phyloP scores from a whole-genome alignment of 2,113 vertebrate species.

The Ardeotis arabs region DNA sequence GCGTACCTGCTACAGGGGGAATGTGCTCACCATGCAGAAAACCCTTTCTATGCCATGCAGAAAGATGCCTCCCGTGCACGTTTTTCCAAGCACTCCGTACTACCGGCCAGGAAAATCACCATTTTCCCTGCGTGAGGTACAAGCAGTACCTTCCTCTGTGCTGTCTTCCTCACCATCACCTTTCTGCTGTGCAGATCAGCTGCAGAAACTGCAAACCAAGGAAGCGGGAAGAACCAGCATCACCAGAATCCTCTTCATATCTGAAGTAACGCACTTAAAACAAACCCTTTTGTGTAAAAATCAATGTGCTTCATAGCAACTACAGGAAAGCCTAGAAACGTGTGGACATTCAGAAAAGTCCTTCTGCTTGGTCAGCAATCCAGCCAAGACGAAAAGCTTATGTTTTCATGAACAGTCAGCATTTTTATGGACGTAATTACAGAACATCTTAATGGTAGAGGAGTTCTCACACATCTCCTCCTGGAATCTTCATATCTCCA shows the following conservation, averaged over 20 bases:
- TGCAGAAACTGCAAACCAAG: neutral
- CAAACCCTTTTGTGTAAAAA: accelerated
- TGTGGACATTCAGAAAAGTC: accelerated
- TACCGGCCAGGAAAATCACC: neutral
- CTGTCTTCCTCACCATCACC: neutral
- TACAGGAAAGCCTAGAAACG: accelerated
- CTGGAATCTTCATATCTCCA: neutral
- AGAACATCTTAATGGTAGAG: neutral
- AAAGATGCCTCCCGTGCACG: neutral
- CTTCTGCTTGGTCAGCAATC: neutral
- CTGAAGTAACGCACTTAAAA: accelerated
- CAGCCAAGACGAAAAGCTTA: neutral
- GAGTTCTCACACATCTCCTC: neutral
- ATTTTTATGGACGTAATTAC: accelerated
- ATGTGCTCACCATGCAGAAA: neutral
- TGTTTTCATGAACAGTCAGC: accelerated
- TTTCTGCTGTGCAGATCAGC: accelerated
- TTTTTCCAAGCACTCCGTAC: neutral
- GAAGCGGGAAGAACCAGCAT: neutral
- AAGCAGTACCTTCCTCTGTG: neutral
- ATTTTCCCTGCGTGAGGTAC: accelerated
- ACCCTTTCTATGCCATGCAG: slow-evolving; percentile 31
- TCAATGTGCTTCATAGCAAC: accelerated
- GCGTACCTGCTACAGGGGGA: slow-evolving; percentile 20
- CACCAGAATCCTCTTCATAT: accelerated